These are phyloP conservation scores for Serripes groenlandicus DNA, from an alignment of 2,888 invertebrate species.

Conservation along the genomic window DNA sequence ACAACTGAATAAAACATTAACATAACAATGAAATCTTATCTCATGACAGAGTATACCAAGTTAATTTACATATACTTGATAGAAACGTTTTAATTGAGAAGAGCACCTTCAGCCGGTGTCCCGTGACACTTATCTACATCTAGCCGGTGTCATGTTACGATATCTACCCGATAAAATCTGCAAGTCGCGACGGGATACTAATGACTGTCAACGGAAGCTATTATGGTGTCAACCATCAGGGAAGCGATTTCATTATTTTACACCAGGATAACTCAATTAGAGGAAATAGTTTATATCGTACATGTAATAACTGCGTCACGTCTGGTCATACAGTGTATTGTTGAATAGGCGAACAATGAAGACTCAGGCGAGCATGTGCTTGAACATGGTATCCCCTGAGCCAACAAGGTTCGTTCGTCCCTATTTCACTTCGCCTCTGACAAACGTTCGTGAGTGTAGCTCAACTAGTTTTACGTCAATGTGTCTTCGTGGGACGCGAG, in stretches of 20 bases:
- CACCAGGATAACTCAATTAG: slow-evolving; percentile 47
- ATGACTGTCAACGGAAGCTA: slow-evolving; percentile 33
- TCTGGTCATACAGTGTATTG: too few species aligned
- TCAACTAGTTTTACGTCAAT: too few species aligned
- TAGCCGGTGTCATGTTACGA: slow-evolving; percentile 52
- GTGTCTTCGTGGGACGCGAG: not conserved
- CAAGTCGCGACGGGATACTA: slow-evolving; percentile 44
- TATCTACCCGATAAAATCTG: slow-evolving; percentile 55
- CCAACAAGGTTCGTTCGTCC: too few species aligned
- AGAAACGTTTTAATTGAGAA: slow-evolving; percentile 41
- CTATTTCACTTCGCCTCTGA: too few species aligned
- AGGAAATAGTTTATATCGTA: slow-evolving; percentile 18
- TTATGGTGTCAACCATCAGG: slow-evolving; percentile 17
- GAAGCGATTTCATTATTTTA: slow-evolving; percentile 33
- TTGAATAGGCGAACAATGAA: too few species aligned
- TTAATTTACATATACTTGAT: slow-evolving; percentile 41
- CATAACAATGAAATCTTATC: slow-evolving; percentile 37
- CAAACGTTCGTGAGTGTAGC: too few species aligned
- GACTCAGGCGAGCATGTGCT: too few species aligned
- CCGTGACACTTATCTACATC: slow-evolving; percentile 35
- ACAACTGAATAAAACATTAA: slow-evolving; percentile 17
- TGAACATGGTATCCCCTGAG: too few species aligned
- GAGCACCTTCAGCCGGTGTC: slow-evolving; percentile 34
- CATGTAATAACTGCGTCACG: slow-evolving; percentile 9
- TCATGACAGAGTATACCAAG: slow-evolving; percentile 23